Evolutionary conservation across 2,113 vertebrate species (phyloP), one percentile per base, ranked within the genome.

Genomic region (Azemiops feae): DNA sequence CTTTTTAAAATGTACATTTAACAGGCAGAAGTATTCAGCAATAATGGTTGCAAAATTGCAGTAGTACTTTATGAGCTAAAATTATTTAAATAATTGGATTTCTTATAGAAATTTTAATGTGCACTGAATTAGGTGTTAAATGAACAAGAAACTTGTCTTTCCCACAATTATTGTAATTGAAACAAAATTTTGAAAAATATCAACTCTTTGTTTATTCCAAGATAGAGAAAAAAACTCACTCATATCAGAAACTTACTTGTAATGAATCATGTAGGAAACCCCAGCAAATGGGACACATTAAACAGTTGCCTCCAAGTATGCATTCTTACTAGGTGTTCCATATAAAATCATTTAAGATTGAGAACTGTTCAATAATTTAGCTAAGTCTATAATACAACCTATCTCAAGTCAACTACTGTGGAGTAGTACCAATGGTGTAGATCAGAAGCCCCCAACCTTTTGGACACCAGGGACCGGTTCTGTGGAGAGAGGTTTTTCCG

Each of bases 1-100:
- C 58, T 95, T 85, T 85, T 52, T 45, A 27, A 90, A 94, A 94
- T 95, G 92, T 25, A 45, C 4, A 52, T 20, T 94, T 52, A 55
- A 25, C 87, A 89, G 94, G 47, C 25, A 55, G 14, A 81, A 89
- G 95, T 74, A 54, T 1, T 89, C 91, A 89, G 81, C 95, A 95
- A 47, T n/a, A 93, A n/a, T 94, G 95, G 94, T 96, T 87, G 6
- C 43, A 60, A 88, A 95, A 95, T 89, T 96, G 92, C 57, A 22
- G 92, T 95, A 92, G 53, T 95, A 93, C 92, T 91, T 69, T 86
- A 55, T 95, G 89, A 92, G 81, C 89, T 92, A 91, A 92, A 95
- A 12, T 90, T 89, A n/a, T 22, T 74, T 23, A 92, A 94, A 64
- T 55, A 94, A 94, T 92, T 87, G 93, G 91, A 34, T 52, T 92